Evolutionary conservation across 2,113 vertebrate species (phyloP).

Genomic region (Oophaga pumilio): DNA sequence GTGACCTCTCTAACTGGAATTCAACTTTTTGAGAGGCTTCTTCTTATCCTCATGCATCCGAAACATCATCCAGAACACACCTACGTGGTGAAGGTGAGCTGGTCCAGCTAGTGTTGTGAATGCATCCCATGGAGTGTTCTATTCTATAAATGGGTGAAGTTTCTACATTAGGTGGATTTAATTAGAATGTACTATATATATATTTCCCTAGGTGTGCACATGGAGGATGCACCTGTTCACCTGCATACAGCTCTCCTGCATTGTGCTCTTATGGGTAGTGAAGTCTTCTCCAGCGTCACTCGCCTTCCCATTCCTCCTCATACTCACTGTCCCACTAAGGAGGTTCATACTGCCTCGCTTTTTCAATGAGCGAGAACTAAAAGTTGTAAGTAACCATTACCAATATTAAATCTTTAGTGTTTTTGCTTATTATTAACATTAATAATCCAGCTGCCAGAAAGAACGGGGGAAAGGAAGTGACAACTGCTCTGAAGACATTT

Average conservation of each 20-base stretch:
- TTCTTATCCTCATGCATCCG: conserved; percentile 93
- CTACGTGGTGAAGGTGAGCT: conserved; percentile 91
- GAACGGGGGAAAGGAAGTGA: too few species aligned
- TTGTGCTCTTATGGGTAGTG: conserved; percentile 91
- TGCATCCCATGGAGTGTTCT: neutral
- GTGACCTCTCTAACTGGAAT: conserved; percentile 95
- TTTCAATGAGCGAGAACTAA: conserved; percentile 93
- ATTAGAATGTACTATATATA: neutral
- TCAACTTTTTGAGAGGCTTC: conserved; percentile 92
- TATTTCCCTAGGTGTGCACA: conserved; percentile 88
- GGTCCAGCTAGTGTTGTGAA: neutral
- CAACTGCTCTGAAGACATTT: too few species aligned
- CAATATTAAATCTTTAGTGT: neutral
- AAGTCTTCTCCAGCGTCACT: conserved; percentile 91
- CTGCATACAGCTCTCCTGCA: conserved; percentile 89
- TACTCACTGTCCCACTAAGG: conserved; percentile 94
- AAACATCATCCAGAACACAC: conserved; percentile 96
- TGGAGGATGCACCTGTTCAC: conserved; percentile 99
- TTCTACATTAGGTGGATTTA: neutral
- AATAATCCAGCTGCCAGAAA: too few species aligned
- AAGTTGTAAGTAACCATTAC: conserved; percentile 78
- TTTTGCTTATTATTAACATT: too few species aligned
- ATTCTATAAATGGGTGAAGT: neutral
- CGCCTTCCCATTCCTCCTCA: conserved; percentile 95
- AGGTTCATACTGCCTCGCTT: conserved; percentile 88